Base-by-base conservation (phyloP, 1,140 invertebrate genomes). In the Drosophila funebris region DNA sequence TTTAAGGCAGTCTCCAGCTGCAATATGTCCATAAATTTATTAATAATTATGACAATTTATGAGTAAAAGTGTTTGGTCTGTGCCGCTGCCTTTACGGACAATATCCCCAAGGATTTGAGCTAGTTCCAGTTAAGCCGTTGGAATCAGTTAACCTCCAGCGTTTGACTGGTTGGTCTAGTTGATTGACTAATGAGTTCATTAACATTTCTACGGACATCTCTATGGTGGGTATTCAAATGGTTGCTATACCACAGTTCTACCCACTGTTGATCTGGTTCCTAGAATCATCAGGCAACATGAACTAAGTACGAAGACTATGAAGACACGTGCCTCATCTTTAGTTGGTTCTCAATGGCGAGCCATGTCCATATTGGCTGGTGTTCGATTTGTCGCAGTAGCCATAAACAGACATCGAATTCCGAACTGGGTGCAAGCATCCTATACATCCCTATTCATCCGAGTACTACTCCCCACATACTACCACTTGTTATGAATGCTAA, bases 31-130 rank as follows among this genome's bases (percentile, higher is more conserved):
- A 87, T 85, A 87, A 77, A 74, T 60, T 77, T 60, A 61, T 68
- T 87, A 85, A 87, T 87, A 85, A 85, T 82, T 87, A 87, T 85
- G 82, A 85, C 82, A 87, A 87, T 88, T 82, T 82, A 78, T 84
- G 82, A 87, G 78, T 85, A 87, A 78, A 78, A 82, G 82, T 85
- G 82, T 87, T 87, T 64, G 54, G 9, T 41, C 20, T 50, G 3
- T 58, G 41, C 27, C 44, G 54, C 50, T 52, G 50, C 56, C 82
- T 44, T 77, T 63, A 53, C 39, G 24, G 48, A 31, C 33, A 33
- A 16, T 22, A 14, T 60, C 77, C 64, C 60, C 33, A 66, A 73
- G 81, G 41, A 54, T 63, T 41, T 41, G 29, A 22, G 6, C 18
- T 24, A 48, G 41, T 31, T 54, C 4, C n/a, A 36, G 33, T 4